Percentiles rank a stretch among this genome's conserved stretches.
Evolutionary conservation across 1,140 invertebrate genomes (phyloP).

Genomic region (Araneus ventricosus): DNA sequence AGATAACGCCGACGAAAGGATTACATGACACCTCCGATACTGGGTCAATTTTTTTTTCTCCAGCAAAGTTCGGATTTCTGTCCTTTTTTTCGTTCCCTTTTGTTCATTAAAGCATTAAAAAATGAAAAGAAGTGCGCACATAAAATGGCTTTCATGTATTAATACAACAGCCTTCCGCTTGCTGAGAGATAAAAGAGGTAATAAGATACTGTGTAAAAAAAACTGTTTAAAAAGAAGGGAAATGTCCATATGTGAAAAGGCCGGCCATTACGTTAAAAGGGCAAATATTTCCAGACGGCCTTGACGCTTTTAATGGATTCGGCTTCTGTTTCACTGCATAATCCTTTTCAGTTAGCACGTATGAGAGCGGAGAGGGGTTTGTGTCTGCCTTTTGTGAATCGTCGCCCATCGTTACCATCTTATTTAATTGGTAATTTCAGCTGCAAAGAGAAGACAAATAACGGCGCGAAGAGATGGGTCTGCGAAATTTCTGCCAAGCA

Average conservation of each 20-base stretch:
- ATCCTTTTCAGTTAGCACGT: constrained; percentile 14
- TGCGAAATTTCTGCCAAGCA: background rate
- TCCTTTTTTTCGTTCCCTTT: background rate
- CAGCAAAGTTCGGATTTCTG: background rate
- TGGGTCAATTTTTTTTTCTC: background rate
- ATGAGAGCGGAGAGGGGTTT: background rate
- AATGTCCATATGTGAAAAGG: background rate
- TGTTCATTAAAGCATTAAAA: background rate
- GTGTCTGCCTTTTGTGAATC: background rate
- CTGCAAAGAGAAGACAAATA: background rate
- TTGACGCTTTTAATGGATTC: background rate
- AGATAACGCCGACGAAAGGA: background rate
- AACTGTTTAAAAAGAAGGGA: background rate
- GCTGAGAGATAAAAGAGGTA: background rate
- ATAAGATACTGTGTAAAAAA: constrained; percentile 5
- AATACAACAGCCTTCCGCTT: background rate
- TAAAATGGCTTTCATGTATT: background rate
- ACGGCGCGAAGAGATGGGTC: background rate
- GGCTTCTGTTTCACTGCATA: background rate
- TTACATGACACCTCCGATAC: background rate
- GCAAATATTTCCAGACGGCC: constrained; percentile 9
- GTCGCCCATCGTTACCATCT: background rate
- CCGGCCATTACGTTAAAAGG: background rate
- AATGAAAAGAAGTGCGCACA: background rate
- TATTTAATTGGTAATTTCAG: background rate